phyloP scores from a whole-genome alignment of 1,140 invertebrate species.

The Heliconius himera region DNA sequence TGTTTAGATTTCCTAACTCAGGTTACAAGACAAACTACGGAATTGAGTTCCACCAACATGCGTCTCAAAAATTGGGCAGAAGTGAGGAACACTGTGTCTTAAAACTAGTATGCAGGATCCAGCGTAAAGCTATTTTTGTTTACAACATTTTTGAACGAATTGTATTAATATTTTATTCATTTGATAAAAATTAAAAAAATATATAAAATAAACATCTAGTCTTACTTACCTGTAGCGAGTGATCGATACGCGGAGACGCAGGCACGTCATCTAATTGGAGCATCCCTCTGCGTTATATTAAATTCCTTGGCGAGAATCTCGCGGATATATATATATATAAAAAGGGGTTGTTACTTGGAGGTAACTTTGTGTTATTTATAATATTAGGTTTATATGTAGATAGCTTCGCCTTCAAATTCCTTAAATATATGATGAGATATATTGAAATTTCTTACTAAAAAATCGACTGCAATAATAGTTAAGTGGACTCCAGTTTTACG shows the following conservation, averaged over 20 bases:
- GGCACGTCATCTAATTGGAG: constrained; percentile 8
- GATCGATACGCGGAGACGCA: constrained; percentile 4
- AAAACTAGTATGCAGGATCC: too few relatives aligned
- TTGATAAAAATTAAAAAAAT: background rate
- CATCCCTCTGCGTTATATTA: constrained; percentile 3
- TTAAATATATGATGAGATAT: background rate
- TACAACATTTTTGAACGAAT: too few relatives aligned
- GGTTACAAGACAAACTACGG: too few relatives aligned
- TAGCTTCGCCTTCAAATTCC: background rate
- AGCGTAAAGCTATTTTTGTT: too few relatives aligned
- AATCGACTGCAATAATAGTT: too few relatives aligned
- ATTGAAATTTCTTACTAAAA: too few relatives aligned
- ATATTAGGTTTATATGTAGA: background rate
- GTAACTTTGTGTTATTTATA: background rate
- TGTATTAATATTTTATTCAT: too few relatives aligned
- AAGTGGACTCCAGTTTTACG: too few relatives aligned
- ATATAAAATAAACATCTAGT: background rate
- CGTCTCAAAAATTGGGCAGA: too few relatives aligned
- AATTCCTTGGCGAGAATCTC: background rate
- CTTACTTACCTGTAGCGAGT: background rate
- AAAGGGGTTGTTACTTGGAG: background rate
- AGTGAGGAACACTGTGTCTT: too few relatives aligned
- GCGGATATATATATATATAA: background rate
- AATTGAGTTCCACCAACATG: too few relatives aligned
- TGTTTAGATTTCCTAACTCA: too few relatives aligned